phyloP scores from a whole-genome alignment of 1,140 invertebrate species.

The Mactra quadrangularis region DNA sequence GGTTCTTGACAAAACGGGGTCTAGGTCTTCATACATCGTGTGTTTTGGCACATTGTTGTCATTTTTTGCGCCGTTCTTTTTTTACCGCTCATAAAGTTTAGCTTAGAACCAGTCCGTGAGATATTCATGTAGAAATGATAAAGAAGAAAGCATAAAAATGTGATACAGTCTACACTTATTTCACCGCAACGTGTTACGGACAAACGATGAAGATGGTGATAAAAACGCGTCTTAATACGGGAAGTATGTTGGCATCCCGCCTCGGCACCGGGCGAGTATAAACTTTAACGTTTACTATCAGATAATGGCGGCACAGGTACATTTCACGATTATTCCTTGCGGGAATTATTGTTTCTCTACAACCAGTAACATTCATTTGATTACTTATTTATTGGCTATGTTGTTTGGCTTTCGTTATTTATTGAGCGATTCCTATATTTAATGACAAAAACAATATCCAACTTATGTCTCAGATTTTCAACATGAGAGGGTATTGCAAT shows the following conservation, averaged over 20 bases:
- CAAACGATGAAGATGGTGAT: slow-evolving; percentile 7
- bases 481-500: slow-evolving; percentile 1
- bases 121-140: no score
- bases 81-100: slow-evolving; percentile 34
- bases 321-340: slow-evolving; percentile 39
- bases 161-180: background rate
- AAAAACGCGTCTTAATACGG: slow-evolving; percentile 35
- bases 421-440: slow-evolving; percentile 46
- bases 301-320: slow-evolving; percentile 45
- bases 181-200: slow-evolving; percentile 11
- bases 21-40: slow-evolving; percentile 45
- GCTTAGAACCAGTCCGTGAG: slow-evolving; percentile 15
- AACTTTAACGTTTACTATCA: slow-evolving; percentile 11
- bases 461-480: slow-evolving; percentile 15
- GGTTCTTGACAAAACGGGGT: slow-evolving; percentile 50
- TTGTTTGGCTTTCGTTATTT: slow-evolving; percentile 54
- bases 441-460: slow-evolving; percentile 56
- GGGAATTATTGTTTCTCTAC: slow-evolving; percentile 45
- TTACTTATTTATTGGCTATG: slow-evolving; percentile 39
- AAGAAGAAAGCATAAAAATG: no score
- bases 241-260: slow-evolving; percentile 16
- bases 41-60: slow-evolving; percentile 54
- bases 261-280: slow-evolving; percentile 6
- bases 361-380: slow-evolving; percentile 37
- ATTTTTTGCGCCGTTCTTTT: slow-evolving; percentile 26